Evolutionary conservation across 2,113 vertebrate genomes (phyloP).

Genomic region (Speoplatyrhinus poulsoni): DNA sequence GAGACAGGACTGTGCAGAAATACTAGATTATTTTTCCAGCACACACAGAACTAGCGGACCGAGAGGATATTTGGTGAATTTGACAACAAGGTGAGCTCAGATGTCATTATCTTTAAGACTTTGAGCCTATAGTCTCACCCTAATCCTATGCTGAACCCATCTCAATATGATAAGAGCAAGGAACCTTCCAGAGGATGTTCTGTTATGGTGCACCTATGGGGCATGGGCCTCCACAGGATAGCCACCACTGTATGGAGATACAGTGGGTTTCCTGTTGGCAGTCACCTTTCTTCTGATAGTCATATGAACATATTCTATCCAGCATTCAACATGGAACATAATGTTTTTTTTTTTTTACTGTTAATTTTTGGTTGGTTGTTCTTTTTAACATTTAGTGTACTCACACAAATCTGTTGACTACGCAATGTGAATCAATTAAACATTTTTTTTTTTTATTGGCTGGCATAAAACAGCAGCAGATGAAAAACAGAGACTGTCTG

Average conservation of each 20-base stretch:
- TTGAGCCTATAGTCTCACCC: neutral
- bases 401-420: neutral
- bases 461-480: neutral
- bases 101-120: slow-evolving; percentile 24
- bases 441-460: neutral
- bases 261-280: slow-evolving; percentile 16
- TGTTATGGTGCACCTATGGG: neutral
- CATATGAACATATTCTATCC: slow-evolving; percentile 24
- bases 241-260: slow-evolving; percentile 37
- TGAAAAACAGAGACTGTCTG: neutral
- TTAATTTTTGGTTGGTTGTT: neutral
- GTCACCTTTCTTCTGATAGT: slow-evolving; percentile 33
- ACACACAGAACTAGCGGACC: no score
- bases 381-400: neutral
- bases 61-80: no score
- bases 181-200: slow-evolving; percentile 1
- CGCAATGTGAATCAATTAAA: neutral
- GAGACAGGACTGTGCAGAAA: no score
- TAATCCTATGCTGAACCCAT: no score
- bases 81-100: slow-evolving; percentile 18
- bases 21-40: no score
- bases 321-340: slow-evolving; percentile 23
- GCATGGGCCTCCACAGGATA: slow-evolving; percentile 38
- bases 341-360: neutral
- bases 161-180: neutral